Evolutionary conservation across 1,140 invertebrate species (phyloP), one percentile per base, ranked within the genome.

Genomic region (Samia ricini): DNA sequence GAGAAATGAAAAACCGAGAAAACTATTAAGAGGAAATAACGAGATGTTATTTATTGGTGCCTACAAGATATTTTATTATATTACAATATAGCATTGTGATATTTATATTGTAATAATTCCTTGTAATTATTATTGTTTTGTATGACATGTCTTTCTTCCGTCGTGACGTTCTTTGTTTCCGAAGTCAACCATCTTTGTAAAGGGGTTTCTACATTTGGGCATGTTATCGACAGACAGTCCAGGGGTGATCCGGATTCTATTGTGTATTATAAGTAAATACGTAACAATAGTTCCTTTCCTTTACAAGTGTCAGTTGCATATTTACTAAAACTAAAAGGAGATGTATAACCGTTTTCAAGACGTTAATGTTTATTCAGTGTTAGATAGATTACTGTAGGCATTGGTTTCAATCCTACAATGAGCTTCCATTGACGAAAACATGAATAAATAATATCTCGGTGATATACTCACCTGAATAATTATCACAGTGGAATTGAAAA

Each of bases 1-100:
- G 10, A 57, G 6, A 23, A 57, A 57, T 18, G 29, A 15, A 48
- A 49, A 59, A 20, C 50, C 29, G 63, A 26, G n/a, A n/a, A n/a
- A 42, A 42, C n/a, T 15, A 42, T 12, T 42, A 12, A 12, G n/a
- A 15, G 7, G n/a, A 15, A 42, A 42, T 15, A 15, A 15, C 1
- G n/a, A 15, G 33, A 42, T 15, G 7, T 42, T 42, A 42, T 42
- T 42, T 42, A 15, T 42, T 42, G 10, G 26, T 42, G 15, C n/a
- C n/a, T 42, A 12, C 12, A 42, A 10, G 12, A 4, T 10, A 42
- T 42, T 42, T 42, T 15, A 42, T 42, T 42, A 12, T 15, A 1
- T 42, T 15, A 15, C 12, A 15, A 42, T 49, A 49, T 49, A 15
- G 4, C 12, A 49, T 49, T 49, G n/a, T n/a, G n/a, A n/a, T 36